phyloP scores from a whole-genome alignment of 2,797 vertebrate species.

The Coccyzus lansbergi region DNA sequence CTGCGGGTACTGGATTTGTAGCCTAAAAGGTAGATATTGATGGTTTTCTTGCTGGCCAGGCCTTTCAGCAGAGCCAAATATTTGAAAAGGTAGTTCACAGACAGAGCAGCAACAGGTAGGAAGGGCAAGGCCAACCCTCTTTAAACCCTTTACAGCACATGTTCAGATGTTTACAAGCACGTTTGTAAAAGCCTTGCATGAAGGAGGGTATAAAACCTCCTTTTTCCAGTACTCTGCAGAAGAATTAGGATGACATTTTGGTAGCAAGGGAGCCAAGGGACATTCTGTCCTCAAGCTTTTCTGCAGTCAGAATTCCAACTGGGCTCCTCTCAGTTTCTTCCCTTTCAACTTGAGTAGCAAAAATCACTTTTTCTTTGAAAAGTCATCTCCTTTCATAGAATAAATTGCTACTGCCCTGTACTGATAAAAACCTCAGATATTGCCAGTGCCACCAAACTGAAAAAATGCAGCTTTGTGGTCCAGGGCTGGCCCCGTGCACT shows the following conservation, averaged over 20 bases:
- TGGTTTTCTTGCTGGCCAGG: background rate
- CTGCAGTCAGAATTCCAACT: background rate
- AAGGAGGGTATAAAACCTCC: background rate
- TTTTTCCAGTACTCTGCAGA: background rate
- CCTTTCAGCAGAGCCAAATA: background rate
- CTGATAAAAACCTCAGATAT: background rate
- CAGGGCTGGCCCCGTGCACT: background rate
- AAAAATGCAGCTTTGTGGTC: background rate
- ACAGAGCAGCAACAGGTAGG: background rate
- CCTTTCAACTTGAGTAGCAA: background rate
- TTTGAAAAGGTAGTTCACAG: background rate
- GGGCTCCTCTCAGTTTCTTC: background rate
- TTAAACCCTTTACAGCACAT: background rate
- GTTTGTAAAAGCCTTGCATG: background rate
- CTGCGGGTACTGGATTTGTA: background rate
- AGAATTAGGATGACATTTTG: background rate
- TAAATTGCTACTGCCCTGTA: background rate
- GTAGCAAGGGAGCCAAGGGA: background rate
- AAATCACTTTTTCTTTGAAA: background rate
- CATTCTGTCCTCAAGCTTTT: background rate
- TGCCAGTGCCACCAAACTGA: background rate
- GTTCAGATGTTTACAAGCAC: background rate
- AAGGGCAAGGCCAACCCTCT: background rate
- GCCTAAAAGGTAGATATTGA: background rate
- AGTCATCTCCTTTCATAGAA: background rate